Percentiles rank a stretch among this genome's conserved stretches.
These are phyloP conservation scores for Pollenia amentaria DNA, from an alignment of 2,888 invertebrate species.

Conservation along the genomic window DNA sequence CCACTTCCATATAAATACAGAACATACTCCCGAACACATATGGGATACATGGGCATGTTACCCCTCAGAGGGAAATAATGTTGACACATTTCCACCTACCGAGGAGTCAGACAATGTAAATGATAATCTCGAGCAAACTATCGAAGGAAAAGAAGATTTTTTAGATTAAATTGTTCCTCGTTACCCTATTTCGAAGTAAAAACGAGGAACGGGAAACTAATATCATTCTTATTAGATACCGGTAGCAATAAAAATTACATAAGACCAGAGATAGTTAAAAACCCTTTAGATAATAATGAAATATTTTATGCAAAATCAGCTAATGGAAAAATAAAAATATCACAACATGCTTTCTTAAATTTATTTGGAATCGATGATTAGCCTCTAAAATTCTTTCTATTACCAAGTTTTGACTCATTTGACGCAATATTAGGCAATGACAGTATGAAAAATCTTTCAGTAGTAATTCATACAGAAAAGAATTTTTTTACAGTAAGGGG, in stretches of 20 bases:
- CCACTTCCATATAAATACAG: background rate
- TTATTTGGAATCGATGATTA: background rate
- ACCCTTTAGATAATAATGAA: background rate
- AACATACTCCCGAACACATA: background rate
- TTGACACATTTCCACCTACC: background rate
- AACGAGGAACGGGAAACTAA: background rate
- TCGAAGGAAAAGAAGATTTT: background rate
- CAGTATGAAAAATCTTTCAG: slow-evolving; percentile 31
- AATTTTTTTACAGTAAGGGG: slow-evolving; percentile 16
- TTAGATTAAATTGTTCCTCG: background rate
- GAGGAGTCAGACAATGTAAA: background rate
- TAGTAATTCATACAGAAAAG: slow-evolving; percentile 7
- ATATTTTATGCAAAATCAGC: slow-evolving; percentile 5
- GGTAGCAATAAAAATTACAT: slow-evolving; percentile 11
- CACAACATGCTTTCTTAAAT: background rate
- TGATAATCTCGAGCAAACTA: background rate
- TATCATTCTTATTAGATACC: slow-evolving; percentile 1
- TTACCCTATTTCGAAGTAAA: background rate
- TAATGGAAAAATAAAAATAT: background rate
- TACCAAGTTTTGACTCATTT: slow-evolving; percentile 50
- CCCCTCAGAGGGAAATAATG: background rate
- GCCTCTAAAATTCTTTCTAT: slow-evolving; percentile 51
- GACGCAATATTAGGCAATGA: too few relatives aligned
- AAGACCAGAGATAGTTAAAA: background rate
- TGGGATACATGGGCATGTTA: background rate